Evolutionary conservation across 2,797 vertebrate genomes (phyloP).

Genomic region (Tenualosa thibaudeaui): DNA sequence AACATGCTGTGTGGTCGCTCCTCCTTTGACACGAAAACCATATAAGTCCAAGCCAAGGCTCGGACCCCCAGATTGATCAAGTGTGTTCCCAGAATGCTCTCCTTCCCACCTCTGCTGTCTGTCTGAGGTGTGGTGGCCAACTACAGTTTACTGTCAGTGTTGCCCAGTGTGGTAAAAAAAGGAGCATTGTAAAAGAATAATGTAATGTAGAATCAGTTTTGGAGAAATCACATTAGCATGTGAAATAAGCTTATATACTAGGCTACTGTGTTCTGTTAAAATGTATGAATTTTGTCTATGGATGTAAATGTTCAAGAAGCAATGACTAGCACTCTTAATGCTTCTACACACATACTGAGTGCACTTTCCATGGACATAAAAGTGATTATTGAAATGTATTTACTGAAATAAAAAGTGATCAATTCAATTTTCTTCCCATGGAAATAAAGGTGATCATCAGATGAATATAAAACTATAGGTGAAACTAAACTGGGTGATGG

Average conservation of each 20-base stretch:
- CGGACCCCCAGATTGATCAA: conserved; percentile 45
- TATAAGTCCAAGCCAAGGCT: conserved; percentile 53
- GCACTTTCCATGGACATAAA: no score
- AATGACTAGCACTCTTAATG: no score
- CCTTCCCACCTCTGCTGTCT: neutral
- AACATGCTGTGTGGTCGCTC: conserved; percentile 51
- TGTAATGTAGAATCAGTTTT: neutral
- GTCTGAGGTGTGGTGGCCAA: neutral
- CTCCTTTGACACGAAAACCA: conserved; percentile 45
- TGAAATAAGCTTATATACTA: neutral
- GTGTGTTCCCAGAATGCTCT: conserved; percentile 10
- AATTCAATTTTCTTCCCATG: neutral
- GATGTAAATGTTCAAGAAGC: no score
- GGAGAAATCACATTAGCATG: neutral
- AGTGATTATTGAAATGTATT: no score
- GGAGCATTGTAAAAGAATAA: neutral
- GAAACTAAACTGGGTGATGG: neutral
- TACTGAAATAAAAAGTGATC: no score
- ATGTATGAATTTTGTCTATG: no score
- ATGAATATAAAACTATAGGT: neutral
- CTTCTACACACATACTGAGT: neutral
- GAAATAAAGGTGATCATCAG: neutral
- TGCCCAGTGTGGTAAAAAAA: neutral
- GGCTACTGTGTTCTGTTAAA: no score
- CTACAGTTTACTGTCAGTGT: neutral